Percentiles rank a stretch among this genome's conserved stretches.
Evolutionary conservation across 1,140 invertebrate genomes (phyloP).

Genomic region (Drosophila orena): DNA sequence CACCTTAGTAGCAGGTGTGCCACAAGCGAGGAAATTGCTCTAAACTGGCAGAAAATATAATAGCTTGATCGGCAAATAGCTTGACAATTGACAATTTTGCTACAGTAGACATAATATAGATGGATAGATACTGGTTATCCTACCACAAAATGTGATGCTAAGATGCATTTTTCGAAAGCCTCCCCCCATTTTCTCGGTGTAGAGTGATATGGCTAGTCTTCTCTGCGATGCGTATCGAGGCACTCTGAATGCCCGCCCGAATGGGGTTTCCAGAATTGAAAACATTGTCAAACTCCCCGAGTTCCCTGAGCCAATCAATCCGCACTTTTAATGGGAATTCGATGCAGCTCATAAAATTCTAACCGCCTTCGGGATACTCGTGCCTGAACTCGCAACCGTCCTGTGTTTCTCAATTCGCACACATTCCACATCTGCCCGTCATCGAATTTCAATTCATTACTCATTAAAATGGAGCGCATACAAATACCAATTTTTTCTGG

Average conservation of each 20-base stretch:
- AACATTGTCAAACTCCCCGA: conserved; percentile 24
- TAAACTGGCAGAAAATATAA: conserved; percentile 9
- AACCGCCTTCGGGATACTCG: conserved; percentile 5
- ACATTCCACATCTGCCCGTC: conserved; percentile 8
- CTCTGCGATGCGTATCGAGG: not conserved
- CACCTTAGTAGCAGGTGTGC: conserved; percentile 22
- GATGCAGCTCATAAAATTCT: conserved; percentile 33
- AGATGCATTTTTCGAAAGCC: not conserved
- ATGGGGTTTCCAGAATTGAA: conserved; percentile 25
- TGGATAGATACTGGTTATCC: no score
- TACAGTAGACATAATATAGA: no score
- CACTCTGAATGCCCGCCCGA: conserved; percentile 24
- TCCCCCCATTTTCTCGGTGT: not conserved
- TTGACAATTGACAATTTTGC: not conserved
- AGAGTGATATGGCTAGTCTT: not conserved
- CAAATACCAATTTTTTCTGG: conserved; percentile 1
- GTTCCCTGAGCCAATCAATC: conserved; percentile 30
- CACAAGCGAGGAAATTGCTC: conserved; percentile 22
- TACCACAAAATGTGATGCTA: not conserved
- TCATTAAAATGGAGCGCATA: conserved; percentile 14
- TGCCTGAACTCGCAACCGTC: conserved; percentile 6
- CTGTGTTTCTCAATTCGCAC: conserved; percentile 28
- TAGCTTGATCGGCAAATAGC: not conserved
- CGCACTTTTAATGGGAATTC: conserved; percentile 33
- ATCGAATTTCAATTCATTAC: conserved; percentile 21